A percentile compares a stretch with the other conserved stretches of the same genome.
These are phyloP conservation scores for Chloroceryle aenea DNA, from an alignment of 2,113 vertebrate genomes.

Conservation along the genomic window DNA sequence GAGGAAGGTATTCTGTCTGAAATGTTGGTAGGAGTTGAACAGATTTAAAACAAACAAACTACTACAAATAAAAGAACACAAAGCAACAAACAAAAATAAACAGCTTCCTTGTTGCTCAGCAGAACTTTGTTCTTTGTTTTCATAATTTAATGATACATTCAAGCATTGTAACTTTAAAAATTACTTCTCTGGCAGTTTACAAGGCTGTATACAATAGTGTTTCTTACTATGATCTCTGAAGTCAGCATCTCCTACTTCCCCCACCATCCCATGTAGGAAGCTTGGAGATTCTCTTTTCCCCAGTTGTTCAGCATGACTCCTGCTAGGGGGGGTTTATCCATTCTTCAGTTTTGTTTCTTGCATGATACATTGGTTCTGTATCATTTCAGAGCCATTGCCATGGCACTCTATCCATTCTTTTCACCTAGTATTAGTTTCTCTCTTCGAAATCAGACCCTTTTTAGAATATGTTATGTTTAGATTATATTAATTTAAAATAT, in stretches of 20 bases:
- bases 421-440: not conserved
- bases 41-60: not conserved
- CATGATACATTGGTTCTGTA: fast-evolving
- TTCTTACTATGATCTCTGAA: not conserved
- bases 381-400: not conserved
- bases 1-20: not conserved
- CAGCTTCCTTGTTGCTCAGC: not conserved
- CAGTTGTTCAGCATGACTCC: not conserved
- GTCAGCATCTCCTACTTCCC: not conserved
- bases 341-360: not conserved
- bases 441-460: not conserved
- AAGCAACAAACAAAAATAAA: no score
- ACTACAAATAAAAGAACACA: not conserved
- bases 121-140: not conserved
- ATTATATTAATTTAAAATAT: not conserved
- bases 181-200: not conserved
- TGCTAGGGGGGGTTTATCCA: no score
- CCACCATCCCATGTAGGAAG: not conserved
- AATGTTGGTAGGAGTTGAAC: not conserved
- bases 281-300: not conserved
- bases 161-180: not conserved
- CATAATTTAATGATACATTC: not conserved
- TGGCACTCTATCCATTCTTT: not conserved
- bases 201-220: fast-evolving
- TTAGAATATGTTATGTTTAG: not conserved